Evolutionary conservation across 2,797 vertebrate species (phyloP).

Genomic region (Crocodylus rhombifer): DNA sequence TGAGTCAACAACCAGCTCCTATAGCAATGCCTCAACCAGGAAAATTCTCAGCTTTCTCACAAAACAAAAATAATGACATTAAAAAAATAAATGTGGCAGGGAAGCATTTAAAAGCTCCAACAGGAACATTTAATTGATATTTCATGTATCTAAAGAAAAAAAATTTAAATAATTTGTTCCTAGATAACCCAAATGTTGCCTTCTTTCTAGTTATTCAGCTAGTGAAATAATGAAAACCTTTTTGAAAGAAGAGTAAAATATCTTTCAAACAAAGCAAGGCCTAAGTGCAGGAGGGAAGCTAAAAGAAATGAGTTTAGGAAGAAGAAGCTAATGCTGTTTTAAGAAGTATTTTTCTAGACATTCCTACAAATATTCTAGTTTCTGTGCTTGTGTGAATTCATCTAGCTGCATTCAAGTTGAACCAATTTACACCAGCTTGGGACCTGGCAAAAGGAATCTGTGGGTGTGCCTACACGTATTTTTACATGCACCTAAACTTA

Average conservation of each 20-base stretch:
- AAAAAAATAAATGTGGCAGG: neutral
- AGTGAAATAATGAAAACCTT: slow-evolving; percentile 55
- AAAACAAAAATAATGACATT: slow-evolving; percentile 13
- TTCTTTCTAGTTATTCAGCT: slow-evolving; percentile 41
- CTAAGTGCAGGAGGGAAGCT: neutral
- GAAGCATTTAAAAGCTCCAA: slow-evolving; percentile 19
- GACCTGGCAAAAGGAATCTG: neutral
- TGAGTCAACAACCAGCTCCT: slow-evolving; percentile 19
- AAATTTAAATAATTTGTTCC: slow-evolving; percentile 31
- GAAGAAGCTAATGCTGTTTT: neutral
- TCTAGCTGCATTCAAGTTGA: neutral
- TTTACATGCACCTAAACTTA: no score
- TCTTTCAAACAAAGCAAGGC: slow-evolving; percentile 5
- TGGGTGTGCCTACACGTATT: no score
- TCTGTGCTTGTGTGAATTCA: neutral
- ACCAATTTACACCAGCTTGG: neutral
- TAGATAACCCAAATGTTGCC: slow-evolving; percentile 25
- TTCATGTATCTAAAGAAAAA: slow-evolving; percentile 23
- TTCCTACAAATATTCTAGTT: neutral
- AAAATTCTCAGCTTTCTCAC: slow-evolving; percentile 43
- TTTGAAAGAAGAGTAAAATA: slow-evolving; percentile 8
- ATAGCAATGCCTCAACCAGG: neutral
- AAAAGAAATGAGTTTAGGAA: neutral
- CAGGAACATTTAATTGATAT: neutral
- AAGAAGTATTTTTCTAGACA: neutral